These are phyloP conservation scores for Unio pictorum DNA, from an alignment of 2,888 invertebrate genomes.

Conservation along the genomic window DNA sequence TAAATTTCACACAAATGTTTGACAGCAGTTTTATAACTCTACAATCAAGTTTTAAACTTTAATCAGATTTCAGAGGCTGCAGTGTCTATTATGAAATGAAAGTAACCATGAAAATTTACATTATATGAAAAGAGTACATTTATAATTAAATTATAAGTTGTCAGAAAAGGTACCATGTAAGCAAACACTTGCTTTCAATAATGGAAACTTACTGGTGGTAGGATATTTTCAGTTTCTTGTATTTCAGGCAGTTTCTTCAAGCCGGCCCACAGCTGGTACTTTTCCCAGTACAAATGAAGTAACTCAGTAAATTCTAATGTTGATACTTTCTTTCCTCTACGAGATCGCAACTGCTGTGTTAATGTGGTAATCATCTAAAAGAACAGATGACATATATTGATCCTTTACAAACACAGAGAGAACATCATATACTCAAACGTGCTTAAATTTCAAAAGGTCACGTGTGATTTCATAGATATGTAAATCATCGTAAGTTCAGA, in stretches of 20 bases:
- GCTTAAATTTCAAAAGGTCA: background rate
- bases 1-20: no score
- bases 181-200: no score
- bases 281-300: constrained; percentile 55
- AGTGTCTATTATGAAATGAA: no score
- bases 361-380: constrained; percentile 64
- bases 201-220: constrained; percentile 62
- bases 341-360: constrained; percentile 53
- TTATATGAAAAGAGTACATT: no score
- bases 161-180: no score
- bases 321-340: constrained; percentile 51
- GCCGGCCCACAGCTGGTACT: constrained; percentile 52
- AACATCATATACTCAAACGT: background rate
- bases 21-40: no score
- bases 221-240: constrained; percentile 53
- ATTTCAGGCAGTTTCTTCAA: constrained; percentile 25
- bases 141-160: no score
- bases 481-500: background rate
- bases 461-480: background rate
- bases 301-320: constrained; percentile 56
- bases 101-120: no score
- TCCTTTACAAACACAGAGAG: background rate
- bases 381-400: constrained; percentile 1
- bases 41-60: no score
- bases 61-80: no score